These are phyloP conservation scores for Aphyosemion australe DNA, from an alignment of 2,113 vertebrate species.

Conservation along the genomic window DNA sequence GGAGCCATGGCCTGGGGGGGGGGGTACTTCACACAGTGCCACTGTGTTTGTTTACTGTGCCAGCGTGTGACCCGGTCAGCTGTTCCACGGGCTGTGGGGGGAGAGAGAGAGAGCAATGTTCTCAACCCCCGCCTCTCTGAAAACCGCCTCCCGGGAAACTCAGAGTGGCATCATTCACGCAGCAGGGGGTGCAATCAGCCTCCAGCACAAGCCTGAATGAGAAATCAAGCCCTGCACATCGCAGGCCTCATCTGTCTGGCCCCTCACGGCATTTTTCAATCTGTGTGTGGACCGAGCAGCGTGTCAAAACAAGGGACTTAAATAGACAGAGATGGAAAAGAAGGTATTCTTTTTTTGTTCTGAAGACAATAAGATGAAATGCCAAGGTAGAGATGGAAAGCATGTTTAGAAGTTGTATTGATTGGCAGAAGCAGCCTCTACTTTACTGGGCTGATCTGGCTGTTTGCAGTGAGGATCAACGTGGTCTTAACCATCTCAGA, in stretches of 20 bases:
- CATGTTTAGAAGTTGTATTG: slow-evolving; percentile 45
- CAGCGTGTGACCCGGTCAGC: slow-evolving; percentile 66
- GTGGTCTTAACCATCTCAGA: slow-evolving; percentile 33
- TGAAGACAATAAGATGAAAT: slow-evolving; percentile 36
- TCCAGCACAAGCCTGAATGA: slow-evolving; percentile 51
- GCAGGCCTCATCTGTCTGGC: slow-evolving; percentile 60
- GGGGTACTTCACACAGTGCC: slow-evolving; percentile 65
- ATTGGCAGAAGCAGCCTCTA: slow-evolving; percentile 42
- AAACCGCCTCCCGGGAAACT: slow-evolving; percentile 49
- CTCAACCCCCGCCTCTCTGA: slow-evolving; percentile 50
- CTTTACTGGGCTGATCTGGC: slow-evolving; percentile 53
- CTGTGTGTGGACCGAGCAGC: slow-evolving; percentile 48
- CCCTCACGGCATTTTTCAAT: slow-evolving; percentile 64
- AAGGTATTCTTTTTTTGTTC: slow-evolving; percentile 14
- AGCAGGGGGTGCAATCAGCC: slow-evolving; percentile 55
- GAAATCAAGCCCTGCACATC: slow-evolving; percentile 57
- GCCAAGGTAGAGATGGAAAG: slow-evolving; percentile 27
- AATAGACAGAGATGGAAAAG: slow-evolving; percentile 51
- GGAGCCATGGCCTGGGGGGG: slow-evolving; percentile 39
- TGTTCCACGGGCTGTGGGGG: slow-evolving; percentile 29
- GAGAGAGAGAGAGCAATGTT: slow-evolving; percentile 20
- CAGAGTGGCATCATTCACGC: slow-evolving; percentile 58
- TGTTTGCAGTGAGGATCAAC: slow-evolving; percentile 43
- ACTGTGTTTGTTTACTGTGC: slow-evolving; percentile 66
- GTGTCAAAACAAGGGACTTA: slow-evolving; percentile 46